A percentile compares a stretch with the other conserved stretches of the same genome.
phyloP scores from a whole-genome alignment of 53 echinoderm and acorn worm species.

The Mesocentrotus franciscanus region DNA sequence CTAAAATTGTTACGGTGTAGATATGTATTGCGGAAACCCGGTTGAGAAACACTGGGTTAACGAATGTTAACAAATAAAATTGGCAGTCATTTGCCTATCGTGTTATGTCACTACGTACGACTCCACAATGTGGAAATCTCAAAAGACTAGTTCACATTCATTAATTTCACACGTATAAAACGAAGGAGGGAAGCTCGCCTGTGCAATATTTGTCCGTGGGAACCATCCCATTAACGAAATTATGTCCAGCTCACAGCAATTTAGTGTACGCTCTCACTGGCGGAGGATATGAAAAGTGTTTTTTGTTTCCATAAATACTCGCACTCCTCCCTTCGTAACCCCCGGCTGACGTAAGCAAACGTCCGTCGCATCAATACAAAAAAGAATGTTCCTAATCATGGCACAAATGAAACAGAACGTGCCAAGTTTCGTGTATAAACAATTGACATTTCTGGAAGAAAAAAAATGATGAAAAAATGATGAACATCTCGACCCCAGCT shows the following conservation, averaged over 20 bases:
- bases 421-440: background rate
- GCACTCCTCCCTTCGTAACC: background rate
- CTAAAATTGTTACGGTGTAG: too few relatives aligned
- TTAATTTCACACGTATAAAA: too few relatives aligned
- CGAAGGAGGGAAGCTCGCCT: background rate
- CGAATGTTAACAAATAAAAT: too few relatives aligned
- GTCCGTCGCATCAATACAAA: background rate
- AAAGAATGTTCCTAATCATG: background rate
- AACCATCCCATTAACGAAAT: background rate
- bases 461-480: background rate
- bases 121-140: too few relatives aligned
- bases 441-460: background rate
- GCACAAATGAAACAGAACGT: background rate
- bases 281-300: background rate
- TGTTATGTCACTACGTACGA: too few relatives aligned
- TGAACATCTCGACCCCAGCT: too few relatives aligned
- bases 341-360: background rate
- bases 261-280: background rate
- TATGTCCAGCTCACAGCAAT: background rate
- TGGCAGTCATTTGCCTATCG: too few relatives aligned
- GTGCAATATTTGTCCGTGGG: background rate
- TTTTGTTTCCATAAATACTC: background rate
- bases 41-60: too few relatives aligned
- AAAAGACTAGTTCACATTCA: too few relatives aligned
- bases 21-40: too few relatives aligned